Evolutionary conservation across 30 jellyfish, hydroid and myxozoan genomes (phyloP).

Genomic region (Nemopilema nomurai): DNA sequence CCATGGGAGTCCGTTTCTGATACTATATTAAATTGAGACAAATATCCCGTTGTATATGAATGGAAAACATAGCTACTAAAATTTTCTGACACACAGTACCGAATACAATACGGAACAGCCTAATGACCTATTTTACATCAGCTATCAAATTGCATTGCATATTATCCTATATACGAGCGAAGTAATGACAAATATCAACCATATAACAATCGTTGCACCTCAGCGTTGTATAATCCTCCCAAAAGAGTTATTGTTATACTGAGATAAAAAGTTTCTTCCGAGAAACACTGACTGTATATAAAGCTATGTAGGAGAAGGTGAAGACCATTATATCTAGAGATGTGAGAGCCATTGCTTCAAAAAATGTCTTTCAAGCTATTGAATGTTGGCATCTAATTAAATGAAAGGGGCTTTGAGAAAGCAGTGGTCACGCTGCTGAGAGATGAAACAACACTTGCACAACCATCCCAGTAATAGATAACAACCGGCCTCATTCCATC

Average conservation of each 20-base stretch:
- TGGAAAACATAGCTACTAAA: background rate
- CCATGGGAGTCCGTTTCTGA: too few relatives aligned
- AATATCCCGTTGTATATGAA: background rate
- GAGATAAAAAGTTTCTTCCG: background rate
- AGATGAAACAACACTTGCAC: too few relatives aligned
- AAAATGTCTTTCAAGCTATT: too few relatives aligned
- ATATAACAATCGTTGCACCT: background rate
- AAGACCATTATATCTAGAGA: background rate
- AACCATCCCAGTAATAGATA: background rate
- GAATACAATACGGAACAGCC: background rate
- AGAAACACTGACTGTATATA: background rate
- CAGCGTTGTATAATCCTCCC: background rate
- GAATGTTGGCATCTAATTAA: too few relatives aligned
- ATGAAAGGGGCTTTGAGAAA: too few relatives aligned
- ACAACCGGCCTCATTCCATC: background rate
- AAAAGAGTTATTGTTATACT: background rate
- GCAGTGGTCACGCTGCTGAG: background rate
- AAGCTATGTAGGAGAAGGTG: background rate
- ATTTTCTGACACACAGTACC: background rate
- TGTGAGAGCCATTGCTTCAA: background rate
- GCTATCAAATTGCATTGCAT: background rate
- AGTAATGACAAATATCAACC: background rate
- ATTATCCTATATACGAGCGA: background rate
- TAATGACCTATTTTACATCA: background rate
- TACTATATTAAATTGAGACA: background rate